Evolutionary conservation across 2,888 invertebrate genomes (phyloP).

Genomic region (Drepana falcataria): DNA sequence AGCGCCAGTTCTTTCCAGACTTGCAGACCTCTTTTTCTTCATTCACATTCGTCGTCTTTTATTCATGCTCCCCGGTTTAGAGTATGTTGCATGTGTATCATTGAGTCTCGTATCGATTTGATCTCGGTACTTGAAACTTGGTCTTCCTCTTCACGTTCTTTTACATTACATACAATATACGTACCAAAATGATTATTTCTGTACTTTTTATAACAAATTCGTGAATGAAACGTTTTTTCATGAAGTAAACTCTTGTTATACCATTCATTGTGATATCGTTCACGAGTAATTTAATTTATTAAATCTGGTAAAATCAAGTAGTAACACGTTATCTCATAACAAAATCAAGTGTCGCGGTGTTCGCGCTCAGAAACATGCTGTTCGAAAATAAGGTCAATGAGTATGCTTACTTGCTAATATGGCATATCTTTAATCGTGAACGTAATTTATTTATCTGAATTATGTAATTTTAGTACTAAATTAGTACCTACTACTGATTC

Average conservation of each 20-base stretch:
- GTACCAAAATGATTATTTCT: too few relatives aligned
- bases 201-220: background rate
- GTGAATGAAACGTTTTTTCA: background rate
- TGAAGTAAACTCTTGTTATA: background rate
- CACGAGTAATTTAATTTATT: background rate
- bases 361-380: background rate
- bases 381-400: background rate
- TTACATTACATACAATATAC: too few relatives aligned
- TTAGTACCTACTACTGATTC: too few relatives aligned
- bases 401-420: background rate
- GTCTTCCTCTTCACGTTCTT: too few relatives aligned
- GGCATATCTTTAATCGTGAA: background rate
- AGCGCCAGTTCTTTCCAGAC: too few relatives aligned
- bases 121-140: too few relatives aligned
- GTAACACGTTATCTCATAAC: background rate
- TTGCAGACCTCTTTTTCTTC: too few relatives aligned
- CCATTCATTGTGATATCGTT: background rate
- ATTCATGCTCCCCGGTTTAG: too few relatives aligned
- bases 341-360: background rate
- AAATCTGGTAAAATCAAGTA: background rate
- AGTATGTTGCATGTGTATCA: too few relatives aligned
- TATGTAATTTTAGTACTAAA: too few relatives aligned
- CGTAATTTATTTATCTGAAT: background rate
- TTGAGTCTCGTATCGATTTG: too few relatives aligned
- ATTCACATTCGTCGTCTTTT: too few relatives aligned